phyloP scores from a whole-genome alignment of 2,797 vertebrate genomes.

The Carapus acus region DNA sequence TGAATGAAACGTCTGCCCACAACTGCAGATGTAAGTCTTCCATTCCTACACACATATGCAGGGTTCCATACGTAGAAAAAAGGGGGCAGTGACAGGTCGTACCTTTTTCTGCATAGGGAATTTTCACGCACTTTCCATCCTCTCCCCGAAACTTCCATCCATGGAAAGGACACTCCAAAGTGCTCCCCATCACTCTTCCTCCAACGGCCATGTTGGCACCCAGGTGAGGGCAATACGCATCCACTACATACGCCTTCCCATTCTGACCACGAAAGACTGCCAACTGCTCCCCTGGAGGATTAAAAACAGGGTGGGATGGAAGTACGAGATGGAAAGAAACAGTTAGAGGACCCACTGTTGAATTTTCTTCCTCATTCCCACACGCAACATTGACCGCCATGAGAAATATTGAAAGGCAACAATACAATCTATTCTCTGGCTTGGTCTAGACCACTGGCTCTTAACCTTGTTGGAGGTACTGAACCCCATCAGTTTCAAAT shows the following conservation, averaged over 20 bases:
- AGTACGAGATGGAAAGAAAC: no score
- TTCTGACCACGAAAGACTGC: constrained; percentile 68
- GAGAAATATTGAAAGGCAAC: no score
- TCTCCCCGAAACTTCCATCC: constrained; percentile 78
- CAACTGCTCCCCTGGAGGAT: constrained; percentile 67
- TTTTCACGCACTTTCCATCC: constrained; percentile 72
- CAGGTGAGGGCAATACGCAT: constrained; percentile 80
- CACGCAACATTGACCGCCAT: no score
- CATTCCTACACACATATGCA: no score
- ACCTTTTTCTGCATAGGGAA: constrained; percentile 77
- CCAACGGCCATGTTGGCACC: constrained; percentile 77
- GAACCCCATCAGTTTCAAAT: no score
- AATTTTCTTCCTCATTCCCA: no score
- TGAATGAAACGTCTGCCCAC: background rate
- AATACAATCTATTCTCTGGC: no score
- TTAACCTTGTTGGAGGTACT: no score
- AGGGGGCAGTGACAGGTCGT: no score
- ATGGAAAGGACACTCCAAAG: constrained; percentile 81
- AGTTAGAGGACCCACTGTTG: no score
- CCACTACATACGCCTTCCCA: constrained; percentile 68
- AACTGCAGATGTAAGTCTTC: background rate
- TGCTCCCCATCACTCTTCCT: constrained; percentile 72
- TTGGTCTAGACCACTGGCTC: no score
- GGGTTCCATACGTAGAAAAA: no score
- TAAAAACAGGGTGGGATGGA: background rate